These are phyloP conservation scores for Microtus agrestis DNA, from an alignment of 2,797 vertebrate genomes.

Conservation along the genomic window DNA sequence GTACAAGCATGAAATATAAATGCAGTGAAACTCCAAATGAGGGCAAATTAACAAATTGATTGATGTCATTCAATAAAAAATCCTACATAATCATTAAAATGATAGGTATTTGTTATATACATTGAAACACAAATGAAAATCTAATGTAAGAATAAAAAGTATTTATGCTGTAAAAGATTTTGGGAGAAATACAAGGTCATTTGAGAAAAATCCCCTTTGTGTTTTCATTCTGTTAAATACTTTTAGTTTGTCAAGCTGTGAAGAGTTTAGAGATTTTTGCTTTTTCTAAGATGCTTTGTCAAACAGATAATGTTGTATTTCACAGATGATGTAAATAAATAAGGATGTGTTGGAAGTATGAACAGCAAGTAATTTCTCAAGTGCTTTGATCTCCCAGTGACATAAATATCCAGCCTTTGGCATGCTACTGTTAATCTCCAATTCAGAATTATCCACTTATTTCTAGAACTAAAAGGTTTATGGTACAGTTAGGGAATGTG, in stretches of 20 bases:
- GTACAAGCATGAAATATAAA: not conserved
- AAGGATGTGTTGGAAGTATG: not conserved
- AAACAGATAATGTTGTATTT: constrained; percentile 23
- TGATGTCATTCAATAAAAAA: not conserved
- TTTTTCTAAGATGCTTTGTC: not conserved
- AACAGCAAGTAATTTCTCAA: constrained; percentile 43
- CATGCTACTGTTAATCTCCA: not conserved
- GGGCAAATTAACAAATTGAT: not conserved
- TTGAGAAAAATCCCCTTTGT: not conserved
- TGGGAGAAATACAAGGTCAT: not conserved
- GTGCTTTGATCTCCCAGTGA: constrained; percentile 1
- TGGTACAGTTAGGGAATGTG: not conserved
- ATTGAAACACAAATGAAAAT: constrained; percentile 39
- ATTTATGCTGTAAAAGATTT: not conserved
- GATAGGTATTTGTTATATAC: not conserved
- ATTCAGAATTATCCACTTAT: constrained; percentile 6
- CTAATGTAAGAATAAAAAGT: constrained; percentile 46
- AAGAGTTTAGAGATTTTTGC: not conserved
- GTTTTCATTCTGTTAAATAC: not conserved
- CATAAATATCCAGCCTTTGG: not conserved
- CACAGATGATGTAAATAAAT: constrained; percentile 1
- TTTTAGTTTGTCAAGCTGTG: constrained; percentile 12
- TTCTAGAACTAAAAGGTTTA: not conserved
- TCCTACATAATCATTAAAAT: not conserved
- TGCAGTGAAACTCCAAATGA: not conserved